Evolutionary conservation across 2,888 invertebrate species (phyloP).

Genomic region (Xanthia togata): DNA sequence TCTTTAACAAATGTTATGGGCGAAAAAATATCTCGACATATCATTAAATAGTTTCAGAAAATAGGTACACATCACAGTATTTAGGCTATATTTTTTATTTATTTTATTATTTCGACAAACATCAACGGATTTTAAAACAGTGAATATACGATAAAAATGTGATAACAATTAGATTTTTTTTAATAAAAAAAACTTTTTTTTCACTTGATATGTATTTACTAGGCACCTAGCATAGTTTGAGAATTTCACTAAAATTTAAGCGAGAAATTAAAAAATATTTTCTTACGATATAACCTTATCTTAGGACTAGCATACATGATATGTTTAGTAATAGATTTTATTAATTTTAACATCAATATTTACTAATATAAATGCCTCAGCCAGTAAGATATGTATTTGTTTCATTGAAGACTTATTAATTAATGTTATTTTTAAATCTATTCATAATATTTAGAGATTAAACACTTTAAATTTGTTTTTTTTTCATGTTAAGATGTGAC

Average conservation of each 20-base stretch:
- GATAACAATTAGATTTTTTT: constrained; percentile 62
- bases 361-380: constrained; percentile 89
- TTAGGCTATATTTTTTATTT: constrained; percentile 75
- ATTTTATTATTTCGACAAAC: constrained; percentile 57
- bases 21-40: constrained; percentile 80
- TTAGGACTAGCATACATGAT: constrained; percentile 68
- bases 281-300: constrained; percentile 68
- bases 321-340: constrained; percentile 75
- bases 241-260: constrained; percentile 67
- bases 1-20: constrained; percentile 82
- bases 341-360: constrained; percentile 83
- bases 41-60: constrained; percentile 79
- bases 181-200: constrained; percentile 62
- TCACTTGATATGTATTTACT: constrained; percentile 83
- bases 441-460: constrained; percentile 81
- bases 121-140: constrained; percentile 67
- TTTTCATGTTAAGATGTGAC: constrained; percentile 75
- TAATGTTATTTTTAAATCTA: constrained; percentile 74
- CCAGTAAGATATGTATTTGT: constrained; percentile 89
- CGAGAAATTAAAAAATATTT: constrained; percentile 71
- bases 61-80: constrained; percentile 81
- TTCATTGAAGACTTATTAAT: constrained; percentile 86
- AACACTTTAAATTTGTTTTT: constrained; percentile 78
- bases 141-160: constrained; percentile 66
- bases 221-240: constrained; percentile 83